Conservation (phyloP, 2,888 invertebrate genomes). For the Trissoscelio sp. region DNA sequence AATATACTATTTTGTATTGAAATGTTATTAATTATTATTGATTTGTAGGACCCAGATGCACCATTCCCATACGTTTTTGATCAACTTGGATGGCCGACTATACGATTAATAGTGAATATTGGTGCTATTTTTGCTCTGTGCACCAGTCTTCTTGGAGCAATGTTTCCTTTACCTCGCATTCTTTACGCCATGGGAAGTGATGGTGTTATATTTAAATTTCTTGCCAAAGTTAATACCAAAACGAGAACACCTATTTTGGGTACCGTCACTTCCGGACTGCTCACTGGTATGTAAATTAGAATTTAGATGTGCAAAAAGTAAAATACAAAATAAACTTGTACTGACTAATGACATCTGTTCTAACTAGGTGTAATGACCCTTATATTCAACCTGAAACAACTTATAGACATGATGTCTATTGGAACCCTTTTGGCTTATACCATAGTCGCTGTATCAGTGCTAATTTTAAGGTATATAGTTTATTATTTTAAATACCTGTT, state of each 20-base stretch:
- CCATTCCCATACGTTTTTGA: conserved; percentile 86
- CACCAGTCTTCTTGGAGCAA: conserved; percentile 93
- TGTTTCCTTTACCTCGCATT: conserved; percentile 94
- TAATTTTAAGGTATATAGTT: conserved; percentile 88
- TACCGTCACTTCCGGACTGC: conserved; percentile 89
- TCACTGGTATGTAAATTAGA: conserved; percentile 86
- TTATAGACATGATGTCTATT: conserved; percentile 99
- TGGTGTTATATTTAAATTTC: conserved; percentile 91
- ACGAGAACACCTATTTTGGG: conserved; percentile 93
- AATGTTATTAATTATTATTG: no score
- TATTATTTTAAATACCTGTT: no score
- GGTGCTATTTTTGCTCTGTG: conserved; percentile 96
- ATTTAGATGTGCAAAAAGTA: neutral
- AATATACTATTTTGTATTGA: no score
- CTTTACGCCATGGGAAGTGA: conserved; percentile 96
- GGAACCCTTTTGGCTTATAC: conserved; percentile 95
- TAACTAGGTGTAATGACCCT: conserved; percentile 90
- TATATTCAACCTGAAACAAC: conserved; percentile 94
- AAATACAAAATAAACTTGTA: no score
- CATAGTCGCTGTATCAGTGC: conserved; percentile 94
- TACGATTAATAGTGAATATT: conserved; percentile 95
- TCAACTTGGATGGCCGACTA: conserved; percentile 88
- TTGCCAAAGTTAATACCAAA: conserved; percentile 88
- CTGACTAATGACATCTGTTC: conserved; percentile 1
- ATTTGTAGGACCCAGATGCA: conserved; percentile 37